Evolutionary conservation across 2,888 invertebrate genomes (phyloP).

Genomic region (Lypha dubia): DNA sequence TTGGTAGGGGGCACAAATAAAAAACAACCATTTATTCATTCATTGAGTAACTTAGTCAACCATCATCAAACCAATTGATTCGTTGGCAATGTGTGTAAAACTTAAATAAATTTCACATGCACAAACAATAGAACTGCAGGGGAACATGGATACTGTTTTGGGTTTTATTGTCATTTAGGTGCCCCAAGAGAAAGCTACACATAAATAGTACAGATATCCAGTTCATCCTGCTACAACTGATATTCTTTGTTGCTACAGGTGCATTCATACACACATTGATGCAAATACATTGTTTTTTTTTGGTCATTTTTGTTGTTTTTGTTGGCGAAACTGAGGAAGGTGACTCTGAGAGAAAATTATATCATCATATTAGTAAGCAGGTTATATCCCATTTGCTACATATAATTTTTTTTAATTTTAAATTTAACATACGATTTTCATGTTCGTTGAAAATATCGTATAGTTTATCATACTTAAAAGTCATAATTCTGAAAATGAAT

Average conservation of each 20-base stretch:
- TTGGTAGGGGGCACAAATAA: constrained; percentile 10
- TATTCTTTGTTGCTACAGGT: constrained; percentile 20
- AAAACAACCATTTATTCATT: constrained; percentile 42
- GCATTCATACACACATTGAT: constrained; percentile 18
- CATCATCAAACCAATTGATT: constrained; percentile 68
- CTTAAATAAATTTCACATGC: constrained; percentile 67
- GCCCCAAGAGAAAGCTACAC: constrained; percentile 53
- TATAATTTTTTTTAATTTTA: too few relatives aligned
- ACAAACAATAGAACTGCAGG: constrained; percentile 69
- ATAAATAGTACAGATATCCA: constrained; percentile 14
- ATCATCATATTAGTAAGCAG: background rate
- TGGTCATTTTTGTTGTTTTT: background rate
- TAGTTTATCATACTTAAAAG: too few relatives aligned
- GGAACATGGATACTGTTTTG: constrained; percentile 58
- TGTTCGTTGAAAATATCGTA: too few relatives aligned
- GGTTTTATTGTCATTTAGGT: constrained; percentile 62
- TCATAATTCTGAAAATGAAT: too few relatives aligned
- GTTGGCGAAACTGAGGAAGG: constrained; percentile 8
- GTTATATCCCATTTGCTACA: background rate
- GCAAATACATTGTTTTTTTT: too few relatives aligned
- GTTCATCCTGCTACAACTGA: constrained; percentile 9
- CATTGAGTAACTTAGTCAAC: constrained; percentile 55
- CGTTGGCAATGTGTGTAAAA: constrained; percentile 56
- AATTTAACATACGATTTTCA: too few relatives aligned
- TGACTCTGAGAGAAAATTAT: constrained; percentile 35